Evolutionary conservation across 2,888 invertebrate genomes (phyloP), one percentile per base, ranked within the genome.

Genomic region (Ariolimax columbianus): DNA sequence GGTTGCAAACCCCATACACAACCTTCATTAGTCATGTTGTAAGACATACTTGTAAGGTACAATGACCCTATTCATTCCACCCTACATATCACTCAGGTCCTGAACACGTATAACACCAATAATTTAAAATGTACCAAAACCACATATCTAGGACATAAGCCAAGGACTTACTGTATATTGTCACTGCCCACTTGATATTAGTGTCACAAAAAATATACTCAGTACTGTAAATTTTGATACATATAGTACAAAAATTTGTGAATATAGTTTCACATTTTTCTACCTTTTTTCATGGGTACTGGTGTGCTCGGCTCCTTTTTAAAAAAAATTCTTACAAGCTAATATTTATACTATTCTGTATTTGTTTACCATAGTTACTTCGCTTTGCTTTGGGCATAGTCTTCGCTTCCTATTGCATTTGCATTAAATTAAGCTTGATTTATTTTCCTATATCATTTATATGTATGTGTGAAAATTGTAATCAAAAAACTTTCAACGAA

Each of bases 241-340:
- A 11, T 33, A 66, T 14, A 14, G 14, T 47, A 33, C 14, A 1
- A 66, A 51, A 47, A 17, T 40, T 78, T 26, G 36, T 19, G 9
- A 17, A 19, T 9, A 1, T 63, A 26, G 43, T n/a, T 30, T 14
- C 7, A 43, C 7, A n/a, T 36, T 38, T n/a, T 33, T 75, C 11
- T 75, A 26, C n/a, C 40, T 4, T 33, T 40, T 26, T 38, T 19
- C 14, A 43, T 75, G 73, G 82, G 73, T 82, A 75, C 73, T 73
- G 82, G 73, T 82, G 82, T 82, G 82, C 82, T 82, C 82, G 73
- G 72, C 72, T 75, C n/a, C n/a, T n/a, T n/a, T n/a, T n/a, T n/a
- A n/a, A n/a, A n/a, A n/a, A n/a, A n/a, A n/a, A n/a, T n/a, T n/a
- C 73, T 43, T 73, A 38, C 43, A 40, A n/a, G 40, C 63, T 38